Conservation (phyloP, 2,888 invertebrate genomes). For the Griposia aprilina region DNA sequence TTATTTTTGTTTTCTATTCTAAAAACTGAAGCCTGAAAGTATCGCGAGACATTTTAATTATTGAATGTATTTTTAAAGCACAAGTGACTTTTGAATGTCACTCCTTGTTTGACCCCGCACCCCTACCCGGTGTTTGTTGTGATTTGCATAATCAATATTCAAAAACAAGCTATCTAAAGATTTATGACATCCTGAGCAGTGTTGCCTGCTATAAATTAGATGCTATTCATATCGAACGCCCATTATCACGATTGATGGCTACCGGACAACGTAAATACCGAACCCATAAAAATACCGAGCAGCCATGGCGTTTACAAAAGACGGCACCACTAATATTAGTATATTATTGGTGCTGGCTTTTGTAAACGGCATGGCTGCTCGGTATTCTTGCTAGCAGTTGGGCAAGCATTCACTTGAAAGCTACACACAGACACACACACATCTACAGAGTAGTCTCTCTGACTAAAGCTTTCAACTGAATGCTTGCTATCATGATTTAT, state of each 20-base stretch:
- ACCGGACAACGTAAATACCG: constrained; percentile 22
- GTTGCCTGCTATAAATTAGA: constrained; percentile 56
- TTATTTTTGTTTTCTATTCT: constrained; percentile 29
- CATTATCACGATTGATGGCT: constrained; percentile 54
- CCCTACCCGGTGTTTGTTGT: constrained; percentile 26
- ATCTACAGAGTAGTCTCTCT: neutral
- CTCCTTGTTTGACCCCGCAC: constrained; percentile 32
- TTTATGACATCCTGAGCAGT: constrained; percentile 48
- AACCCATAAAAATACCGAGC: constrained; percentile 29
- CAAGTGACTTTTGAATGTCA: constrained; percentile 33
- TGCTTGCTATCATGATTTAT: neutral
- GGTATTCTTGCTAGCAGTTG: no score
- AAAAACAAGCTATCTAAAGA: constrained; percentile 54
- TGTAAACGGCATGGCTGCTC: no score
- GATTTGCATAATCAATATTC: constrained; percentile 63
- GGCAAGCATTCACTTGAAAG: no score
- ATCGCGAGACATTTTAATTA: neutral
- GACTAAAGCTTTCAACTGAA: neutral
- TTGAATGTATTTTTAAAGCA: constrained; percentile 26
- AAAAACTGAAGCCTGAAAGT: neutral
- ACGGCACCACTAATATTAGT: neutral
- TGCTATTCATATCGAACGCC: constrained; percentile 46
- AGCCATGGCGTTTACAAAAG: constrained; percentile 1
- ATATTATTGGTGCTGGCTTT: no score
- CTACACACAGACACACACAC: no score